Conservation (phyloP, 1,140 invertebrate species). For the Uloborus diversus region DNA sequence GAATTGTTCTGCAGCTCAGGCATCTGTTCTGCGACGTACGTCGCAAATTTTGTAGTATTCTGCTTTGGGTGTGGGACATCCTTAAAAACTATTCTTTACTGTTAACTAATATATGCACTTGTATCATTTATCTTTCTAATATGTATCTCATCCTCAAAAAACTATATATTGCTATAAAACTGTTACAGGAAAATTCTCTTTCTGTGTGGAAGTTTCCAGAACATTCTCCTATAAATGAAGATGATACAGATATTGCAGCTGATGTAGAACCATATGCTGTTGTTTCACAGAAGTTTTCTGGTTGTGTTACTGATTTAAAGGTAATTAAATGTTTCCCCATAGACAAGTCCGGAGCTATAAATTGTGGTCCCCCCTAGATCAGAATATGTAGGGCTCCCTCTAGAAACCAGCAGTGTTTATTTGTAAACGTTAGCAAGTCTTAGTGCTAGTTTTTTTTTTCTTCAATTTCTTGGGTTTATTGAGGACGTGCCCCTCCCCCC, state of each 20-base stretch:
- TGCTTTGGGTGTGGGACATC: neutral
- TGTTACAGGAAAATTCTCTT: slow-evolving; percentile 27
- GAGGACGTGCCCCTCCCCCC: neutral
- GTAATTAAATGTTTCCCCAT: neutral
- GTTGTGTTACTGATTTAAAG: slow-evolving; percentile 42
- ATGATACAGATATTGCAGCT: neutral
- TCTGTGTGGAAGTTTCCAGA: slow-evolving; percentile 41
- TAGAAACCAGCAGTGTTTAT: neutral
- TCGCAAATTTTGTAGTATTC: too few relatives aligned
- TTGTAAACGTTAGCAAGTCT: neutral
- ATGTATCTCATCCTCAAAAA: neutral
- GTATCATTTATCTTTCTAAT: neutral
- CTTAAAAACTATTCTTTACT: neutral
- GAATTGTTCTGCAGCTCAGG: too few relatives aligned
- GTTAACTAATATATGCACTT: neutral
- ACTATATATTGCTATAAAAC: neutral
- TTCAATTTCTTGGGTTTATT: neutral
- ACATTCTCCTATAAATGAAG: neutral
- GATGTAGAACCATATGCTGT: slow-evolving; percentile 21
- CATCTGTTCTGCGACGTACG: too few relatives aligned
- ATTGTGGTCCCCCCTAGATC: neutral
- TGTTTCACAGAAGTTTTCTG: neutral
- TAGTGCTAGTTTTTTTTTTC: neutral
- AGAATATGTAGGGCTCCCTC: neutral
- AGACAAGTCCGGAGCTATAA: neutral